phyloP scores from a whole-genome alignment of 1,140 invertebrate species.

The Megalonaias nervosa region DNA sequence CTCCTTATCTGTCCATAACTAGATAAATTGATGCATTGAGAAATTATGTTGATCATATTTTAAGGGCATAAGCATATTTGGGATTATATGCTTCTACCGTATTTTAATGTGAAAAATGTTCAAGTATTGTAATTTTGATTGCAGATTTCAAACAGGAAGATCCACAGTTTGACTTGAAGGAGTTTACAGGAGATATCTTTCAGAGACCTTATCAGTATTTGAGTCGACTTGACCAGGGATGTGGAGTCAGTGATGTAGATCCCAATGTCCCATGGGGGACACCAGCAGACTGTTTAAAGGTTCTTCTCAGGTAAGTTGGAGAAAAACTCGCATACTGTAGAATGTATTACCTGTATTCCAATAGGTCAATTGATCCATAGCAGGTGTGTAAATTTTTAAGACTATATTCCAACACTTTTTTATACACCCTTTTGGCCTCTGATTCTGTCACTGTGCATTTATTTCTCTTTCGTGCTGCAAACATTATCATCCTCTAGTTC shows the following conservation, averaged over 20 bases:
- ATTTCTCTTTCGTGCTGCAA: no score
- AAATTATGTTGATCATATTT: no score
- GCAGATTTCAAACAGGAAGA: conserved; percentile 9
- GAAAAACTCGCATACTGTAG: neutral
- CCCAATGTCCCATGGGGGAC: conserved; percentile 27
- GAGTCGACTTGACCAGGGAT: conserved; percentile 12
- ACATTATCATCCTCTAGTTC: no score
- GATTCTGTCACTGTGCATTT: no score
- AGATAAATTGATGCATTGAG: no score
- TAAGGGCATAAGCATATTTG: conserved; percentile 10
- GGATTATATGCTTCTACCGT: neutral
- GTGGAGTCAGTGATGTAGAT: conserved; percentile 23
- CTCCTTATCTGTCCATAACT: no score
- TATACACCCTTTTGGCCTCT: no score
- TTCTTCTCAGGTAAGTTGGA: conserved; percentile 24
- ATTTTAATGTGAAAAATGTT: neutral
- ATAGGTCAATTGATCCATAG: no score
- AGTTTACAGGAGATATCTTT: neutral
- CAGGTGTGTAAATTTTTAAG: no score
- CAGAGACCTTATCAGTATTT: conserved; percentile 1
- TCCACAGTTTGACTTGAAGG: conserved; percentile 12
- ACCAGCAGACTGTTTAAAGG: conserved; percentile 29
- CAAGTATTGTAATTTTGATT: neutral
- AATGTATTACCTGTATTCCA: no score
- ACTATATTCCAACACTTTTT: no score